Base-by-base conservation (phyloP, 2,797 vertebrate genomes). In the Neosalanx taihuensis region DNA sequence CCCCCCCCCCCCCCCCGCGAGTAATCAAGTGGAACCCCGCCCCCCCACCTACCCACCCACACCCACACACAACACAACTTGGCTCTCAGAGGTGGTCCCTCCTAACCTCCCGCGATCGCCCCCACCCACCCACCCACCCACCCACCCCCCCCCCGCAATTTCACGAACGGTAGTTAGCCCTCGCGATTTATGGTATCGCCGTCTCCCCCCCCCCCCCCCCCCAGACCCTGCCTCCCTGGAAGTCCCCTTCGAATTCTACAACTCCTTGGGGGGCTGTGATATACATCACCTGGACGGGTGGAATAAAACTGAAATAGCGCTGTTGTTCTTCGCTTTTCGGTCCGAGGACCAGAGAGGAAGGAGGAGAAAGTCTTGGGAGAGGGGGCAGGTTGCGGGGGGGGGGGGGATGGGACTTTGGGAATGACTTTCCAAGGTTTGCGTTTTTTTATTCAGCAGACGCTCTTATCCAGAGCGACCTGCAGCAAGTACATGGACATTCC, bases 81-180 rank as follows among this genome's bases (percentile, higher is more conserved):
- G 84, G 84, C 88, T n/a, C 83, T 77, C 80, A 75, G 72, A 81
- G 83, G 88, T 89, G 89, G 88, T 86, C 84, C 82, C 77, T 73
- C 74, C 82, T 87, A 84, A 87, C 80, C 72, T n/a, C n/a, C n/a
- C 23, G 23, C 23, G 23, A 26, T 26, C 23, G 23, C 23, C 23
- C 23, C 23, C 23, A 26, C 23, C n/a, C n/a, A n/a, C 61, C 58
- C 72, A 37, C 37, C 72, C 6, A n/a, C 66, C 65, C 64, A 73
- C 79, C 83, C 85, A n/a, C n/a, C n/a, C n/a, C n/a, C 82, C 80
- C 80, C 0, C 72, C 18, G 51, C 83, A 79, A 87, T 87, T 87
- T 88, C n/a, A 88, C 83, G 86, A 76, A 83, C 71, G 76, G 88
- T 78, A 84, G 85, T 89, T 88, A 85, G 65, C 71, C 71, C 68